Conservation (phyloP, 30 jellyfish, hydroid and myxozoan genomes). For the Nemopilema nomurai region DNA sequence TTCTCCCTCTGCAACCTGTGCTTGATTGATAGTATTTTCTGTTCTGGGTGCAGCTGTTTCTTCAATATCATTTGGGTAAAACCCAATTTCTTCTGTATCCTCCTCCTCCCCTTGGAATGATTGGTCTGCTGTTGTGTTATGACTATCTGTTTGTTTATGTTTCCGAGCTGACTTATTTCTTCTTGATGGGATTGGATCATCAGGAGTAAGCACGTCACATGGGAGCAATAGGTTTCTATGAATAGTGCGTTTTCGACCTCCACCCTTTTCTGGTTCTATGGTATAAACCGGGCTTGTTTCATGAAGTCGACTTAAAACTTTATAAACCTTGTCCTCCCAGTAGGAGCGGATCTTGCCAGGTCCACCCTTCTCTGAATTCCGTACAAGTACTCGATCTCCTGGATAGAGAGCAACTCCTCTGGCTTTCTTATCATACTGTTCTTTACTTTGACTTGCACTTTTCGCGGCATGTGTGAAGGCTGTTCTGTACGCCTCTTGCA, state of each 20-base stretch:
- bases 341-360: conserved; percentile 31
- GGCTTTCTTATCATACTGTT: background rate
- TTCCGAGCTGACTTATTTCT: too few relatives aligned
- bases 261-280: conserved; percentile 29
- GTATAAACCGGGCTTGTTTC: conserved; percentile 43
- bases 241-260: conserved; percentile 13
- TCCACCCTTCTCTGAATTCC: conserved; percentile 26
- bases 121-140: too few relatives aligned
- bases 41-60: too few relatives aligned
- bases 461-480: conserved; percentile 8
- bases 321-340: conserved; percentile 21
- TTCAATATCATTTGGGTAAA: too few relatives aligned
- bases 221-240: conserved; percentile 51
- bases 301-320: conserved; percentile 12
- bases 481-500: conserved; percentile 41
- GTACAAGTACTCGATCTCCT: conserved; percentile 28
- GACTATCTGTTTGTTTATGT: too few relatives aligned
- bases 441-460: background rate
- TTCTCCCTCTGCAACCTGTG: too few relatives aligned
- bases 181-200: conserved; percentile 6
- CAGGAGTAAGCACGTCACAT: conserved; percentile 30
- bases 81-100: too few relatives aligned
- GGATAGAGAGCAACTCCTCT: background rate
- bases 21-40: too few relatives aligned
- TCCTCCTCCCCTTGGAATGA: too few relatives aligned